Evolutionary conservation across 1,140 invertebrate species (phyloP).

Genomic region (Pogonus chalceus): DNA sequence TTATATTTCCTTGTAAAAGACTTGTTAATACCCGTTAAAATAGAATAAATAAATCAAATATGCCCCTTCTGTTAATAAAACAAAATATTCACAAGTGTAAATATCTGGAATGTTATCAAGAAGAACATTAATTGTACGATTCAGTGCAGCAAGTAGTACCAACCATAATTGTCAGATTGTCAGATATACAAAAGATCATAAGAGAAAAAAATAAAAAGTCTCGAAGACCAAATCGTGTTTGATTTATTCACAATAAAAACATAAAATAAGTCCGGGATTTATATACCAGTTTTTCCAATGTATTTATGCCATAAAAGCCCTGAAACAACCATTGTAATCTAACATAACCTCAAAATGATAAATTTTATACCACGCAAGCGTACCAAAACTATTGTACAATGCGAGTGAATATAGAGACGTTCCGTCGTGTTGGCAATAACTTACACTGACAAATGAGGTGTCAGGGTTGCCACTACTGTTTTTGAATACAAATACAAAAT

Average conservation of each 20-base stretch:
- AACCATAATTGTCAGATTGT: too few relatives aligned
- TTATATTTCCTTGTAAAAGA: too few relatives aligned
- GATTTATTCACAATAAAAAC: constrained; percentile 1
- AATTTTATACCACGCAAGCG: background rate
- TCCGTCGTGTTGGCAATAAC: constrained; percentile 1
- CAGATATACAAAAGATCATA: background rate
- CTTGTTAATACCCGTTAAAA: too few relatives aligned
- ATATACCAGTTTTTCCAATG: background rate
- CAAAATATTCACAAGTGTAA: too few relatives aligned
- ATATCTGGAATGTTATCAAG: too few relatives aligned
- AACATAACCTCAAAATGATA: background rate
- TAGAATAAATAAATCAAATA: too few relatives aligned
- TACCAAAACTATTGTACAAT: background rate
- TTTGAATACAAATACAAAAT: constrained; percentile 4
- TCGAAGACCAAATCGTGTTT: background rate
- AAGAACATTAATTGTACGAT: too few relatives aligned
- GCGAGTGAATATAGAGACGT: background rate
- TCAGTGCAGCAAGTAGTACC: too few relatives aligned
- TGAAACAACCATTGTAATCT: background rate
- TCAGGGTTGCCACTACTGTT: background rate
- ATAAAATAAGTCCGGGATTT: background rate
- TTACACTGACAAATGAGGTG: constrained; percentile 2
- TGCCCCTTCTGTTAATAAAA: too few relatives aligned
- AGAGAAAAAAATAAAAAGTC: background rate
- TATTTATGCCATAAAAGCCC: background rate